Evolutionary conservation across 2,888 invertebrate genomes (phyloP).

Genomic region (Cheilosia grossa): DNA sequence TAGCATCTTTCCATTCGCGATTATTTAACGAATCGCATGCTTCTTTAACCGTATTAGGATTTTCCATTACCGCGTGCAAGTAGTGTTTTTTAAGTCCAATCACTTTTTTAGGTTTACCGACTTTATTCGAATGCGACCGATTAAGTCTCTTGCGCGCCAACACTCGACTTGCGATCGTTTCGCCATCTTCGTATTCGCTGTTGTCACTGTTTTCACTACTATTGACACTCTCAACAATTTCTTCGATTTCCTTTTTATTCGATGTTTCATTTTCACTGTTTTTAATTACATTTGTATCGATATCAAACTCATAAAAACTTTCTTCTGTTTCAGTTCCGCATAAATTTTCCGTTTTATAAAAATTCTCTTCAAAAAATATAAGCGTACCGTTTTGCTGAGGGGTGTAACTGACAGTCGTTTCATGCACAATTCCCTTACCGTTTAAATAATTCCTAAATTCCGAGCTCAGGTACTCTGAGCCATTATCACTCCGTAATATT

Average conservation of each 20-base stretch:
- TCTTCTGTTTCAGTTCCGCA: conserved; percentile 16
- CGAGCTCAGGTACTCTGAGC: conserved; percentile 28
- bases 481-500: conserved; percentile 36
- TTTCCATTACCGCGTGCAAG: neutral
- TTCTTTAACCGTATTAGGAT: conserved; percentile 41
- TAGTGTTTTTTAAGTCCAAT: too few species aligned
- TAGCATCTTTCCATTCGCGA: conserved; percentile 71
- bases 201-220: neutral
- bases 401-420: conserved; percentile 41
- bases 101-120: too few species aligned
- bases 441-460: conserved; percentile 42
- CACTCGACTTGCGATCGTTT: too few species aligned
- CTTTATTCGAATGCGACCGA: too few species aligned
- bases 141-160: too few species aligned
- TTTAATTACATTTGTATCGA: too few species aligned
- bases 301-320: conserved; percentile 45
- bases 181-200: neutral
- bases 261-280: too few species aligned
- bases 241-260: too few species aligned
- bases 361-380: conserved; percentile 34
- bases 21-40: conserved; percentile 26
- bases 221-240: too few species aligned
- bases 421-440: conserved; percentile 30
- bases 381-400: conserved; percentile 57
- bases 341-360: conserved; percentile 7